Base-by-base conservation (phyloP, 2,797 vertebrate species). In the Pipistrellus nathusii region DNA sequence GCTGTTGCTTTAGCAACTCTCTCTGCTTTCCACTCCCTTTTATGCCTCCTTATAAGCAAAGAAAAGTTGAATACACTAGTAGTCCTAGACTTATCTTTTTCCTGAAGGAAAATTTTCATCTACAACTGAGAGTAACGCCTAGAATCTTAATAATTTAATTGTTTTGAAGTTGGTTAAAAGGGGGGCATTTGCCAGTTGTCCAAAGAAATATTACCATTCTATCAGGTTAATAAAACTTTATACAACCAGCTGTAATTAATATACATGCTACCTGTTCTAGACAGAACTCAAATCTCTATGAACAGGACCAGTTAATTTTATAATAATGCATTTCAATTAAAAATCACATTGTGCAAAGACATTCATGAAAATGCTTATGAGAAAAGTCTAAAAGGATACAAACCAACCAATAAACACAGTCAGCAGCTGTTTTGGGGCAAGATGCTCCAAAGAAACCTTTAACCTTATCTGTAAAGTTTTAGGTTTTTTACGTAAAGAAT, bases 1-100 rank as follows among this genome's bases (percentile, higher is more conserved):
- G 21, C 7, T 18, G 93, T 96, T 96, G 93, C 90, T 97, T 93
- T 81, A 94, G 93, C 92, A 95, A 97, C 94, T 82, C 66, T 93
- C 87, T 57, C 72, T 20, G 80, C 84, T 86, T 94, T 92, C 62
- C 59, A 64, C n/a, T 94, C 68, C 68, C 82, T 86, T 90, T 87
- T 11, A 46, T 55, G 57, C 88, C 46, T 96, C 78, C 77, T 82
- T 87, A 68, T 11, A 87, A 93, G 82, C 86, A 92, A 93, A 86
- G 80, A 71, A 72, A 94, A 76, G n/a, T 41, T 59, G 82, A 93
- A 88, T 30, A 57, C 11, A 27, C 13, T 76, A 51, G 48, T 48
- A 82, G 23, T 35, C 62, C 10, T 66, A 59, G 76, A 18, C 51
- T n/a, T 57, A 25, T 48, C 59, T 59, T 80, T 88, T 93, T 72